These are phyloP conservation scores for Steatocranus sp. DNA, from an alignment of 2,797 vertebrate genomes.

Conservation along the genomic window DNA sequence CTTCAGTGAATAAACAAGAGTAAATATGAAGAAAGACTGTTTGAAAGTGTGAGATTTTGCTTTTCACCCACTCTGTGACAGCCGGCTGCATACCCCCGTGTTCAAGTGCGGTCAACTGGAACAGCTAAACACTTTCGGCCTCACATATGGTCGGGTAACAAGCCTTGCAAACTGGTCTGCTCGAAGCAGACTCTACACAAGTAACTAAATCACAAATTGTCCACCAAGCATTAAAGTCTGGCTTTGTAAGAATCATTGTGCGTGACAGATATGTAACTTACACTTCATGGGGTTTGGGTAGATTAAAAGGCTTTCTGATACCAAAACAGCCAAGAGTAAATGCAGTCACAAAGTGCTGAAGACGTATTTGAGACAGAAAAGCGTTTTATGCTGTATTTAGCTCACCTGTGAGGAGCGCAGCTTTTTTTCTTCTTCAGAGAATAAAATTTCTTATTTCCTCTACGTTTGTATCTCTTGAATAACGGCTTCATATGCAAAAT, in stretches of 20 bases:
- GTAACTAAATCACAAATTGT: background rate
- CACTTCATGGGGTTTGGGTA: background rate
- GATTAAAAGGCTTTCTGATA: background rate
- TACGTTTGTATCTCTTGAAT: background rate
- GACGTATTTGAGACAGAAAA: background rate
- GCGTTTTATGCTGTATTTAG: rapidly evolving
- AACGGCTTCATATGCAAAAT: background rate
- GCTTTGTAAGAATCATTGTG: background rate
- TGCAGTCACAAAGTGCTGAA: background rate
- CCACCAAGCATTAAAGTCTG: background rate
- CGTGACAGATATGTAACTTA: background rate
- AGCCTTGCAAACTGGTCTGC: background rate
- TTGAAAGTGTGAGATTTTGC: background rate
- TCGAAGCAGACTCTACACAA: background rate
- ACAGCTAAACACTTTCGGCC: background rate
- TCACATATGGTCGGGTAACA: background rate
- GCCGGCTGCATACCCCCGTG: background rate
- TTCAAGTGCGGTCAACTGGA: background rate
- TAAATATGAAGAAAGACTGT: background rate
- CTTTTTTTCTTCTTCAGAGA: background rate
- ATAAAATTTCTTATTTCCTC: background rate
- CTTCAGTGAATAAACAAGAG: background rate
- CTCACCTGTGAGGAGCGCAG: background rate
- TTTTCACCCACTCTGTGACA: background rate
- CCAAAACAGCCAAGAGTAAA: background rate